Base-by-base conservation (phyloP, 2,888 invertebrate species). In the Hypolimnas misippus region DNA sequence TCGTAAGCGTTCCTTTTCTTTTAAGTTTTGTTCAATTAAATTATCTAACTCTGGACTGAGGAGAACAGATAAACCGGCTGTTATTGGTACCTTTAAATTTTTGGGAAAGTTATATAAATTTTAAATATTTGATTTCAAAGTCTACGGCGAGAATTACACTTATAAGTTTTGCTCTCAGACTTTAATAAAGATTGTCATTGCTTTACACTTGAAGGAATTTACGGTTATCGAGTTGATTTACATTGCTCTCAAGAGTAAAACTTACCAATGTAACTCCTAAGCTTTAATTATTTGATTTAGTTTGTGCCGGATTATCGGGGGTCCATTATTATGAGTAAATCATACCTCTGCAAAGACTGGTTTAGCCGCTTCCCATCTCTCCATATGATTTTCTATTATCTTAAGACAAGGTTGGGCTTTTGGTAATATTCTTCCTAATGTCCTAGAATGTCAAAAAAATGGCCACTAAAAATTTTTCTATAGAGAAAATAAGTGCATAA, bases 291-390 rank as follows among this genome's bases (percentile, higher is more conserved):
- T n/a, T n/a, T n/a, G n/a, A n/a, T n/a, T n/a, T n/a, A n/a, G n/a
- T n/a, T n/a, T n/a, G n/a, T n/a, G n/a, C n/a, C n/a, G n/a, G n/a
- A n/a, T n/a, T n/a, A n/a, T n/a, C n/a, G n/a, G n/a, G n/a, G n/a
- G n/a, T n/a, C n/a, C n/a, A n/a, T n/a, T n/a, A n/a, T n/a, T n/a
- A n/a, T n/a, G n/a, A n/a, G n/a, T 25, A 10, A 49, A n/a, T 17
- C 19, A 19, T n/a, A 89, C 91, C 84, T 88, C 85, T 1, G 84
- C 76, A 71, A 92, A 92, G 40, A 89, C 72, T 2, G 86, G 74
- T 61, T 71, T 86, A 0, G 94, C 88, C 0, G 87, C 86, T 31
- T 93, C 92, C 95, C 95, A 95, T 63, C 92, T 88, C 54, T 89
- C 84, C 2, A 93, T 87, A 70, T 95, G 94, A 25, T 86, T 86